phyloP scores from a whole-genome alignment of 2,888 invertebrate species.

The Rhamphomyia laevipes region DNA sequence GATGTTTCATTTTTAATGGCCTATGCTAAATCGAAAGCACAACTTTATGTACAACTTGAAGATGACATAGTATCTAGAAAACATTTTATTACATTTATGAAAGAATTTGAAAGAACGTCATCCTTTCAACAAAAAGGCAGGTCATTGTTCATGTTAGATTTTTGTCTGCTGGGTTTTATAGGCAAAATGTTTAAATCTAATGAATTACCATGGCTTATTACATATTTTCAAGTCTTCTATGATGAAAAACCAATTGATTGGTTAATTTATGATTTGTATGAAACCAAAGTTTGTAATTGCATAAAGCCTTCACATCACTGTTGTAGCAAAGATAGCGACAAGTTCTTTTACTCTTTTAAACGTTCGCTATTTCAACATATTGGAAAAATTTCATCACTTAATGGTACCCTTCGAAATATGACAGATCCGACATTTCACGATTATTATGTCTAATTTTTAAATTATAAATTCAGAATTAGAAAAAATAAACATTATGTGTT shows the following conservation, averaged over 20 bases:
- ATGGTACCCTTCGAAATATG: too few species aligned
- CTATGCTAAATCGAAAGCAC: slow-evolving; percentile 67
- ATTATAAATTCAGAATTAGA: too few species aligned
- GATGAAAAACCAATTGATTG: slow-evolving; percentile 89
- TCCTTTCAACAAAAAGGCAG: slow-evolving; percentile 47
- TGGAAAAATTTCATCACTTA: slow-evolving; percentile 81
- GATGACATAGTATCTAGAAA: slow-evolving; percentile 78
- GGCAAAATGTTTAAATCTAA: slow-evolving; percentile 73
- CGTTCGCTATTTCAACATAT: slow-evolving; percentile 87
- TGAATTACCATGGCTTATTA: slow-evolving; percentile 67
- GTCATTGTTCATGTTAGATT: slow-evolving; percentile 80
- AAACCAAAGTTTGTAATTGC: slow-evolving; percentile 68
- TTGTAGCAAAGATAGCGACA: slow-evolving; percentile 71
- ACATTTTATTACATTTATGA: slow-evolving; percentile 66
- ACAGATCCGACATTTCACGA: too few species aligned
- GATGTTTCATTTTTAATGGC: slow-evolving; percentile 85
- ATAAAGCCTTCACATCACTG: slow-evolving; percentile 44
- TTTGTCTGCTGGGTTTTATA: slow-evolving; percentile 63
- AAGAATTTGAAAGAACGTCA: slow-evolving; percentile 59
- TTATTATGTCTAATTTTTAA: too few species aligned
- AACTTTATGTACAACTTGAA: slow-evolving; percentile 77
- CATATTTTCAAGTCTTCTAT: slow-evolving; percentile 83
- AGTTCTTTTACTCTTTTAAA: too few species aligned
- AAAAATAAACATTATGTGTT: too few species aligned
- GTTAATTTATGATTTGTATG: slow-evolving; percentile 74